Base-by-base conservation (phyloP, 2,113 vertebrate species). In the Leptocoma aspasia region DNA sequence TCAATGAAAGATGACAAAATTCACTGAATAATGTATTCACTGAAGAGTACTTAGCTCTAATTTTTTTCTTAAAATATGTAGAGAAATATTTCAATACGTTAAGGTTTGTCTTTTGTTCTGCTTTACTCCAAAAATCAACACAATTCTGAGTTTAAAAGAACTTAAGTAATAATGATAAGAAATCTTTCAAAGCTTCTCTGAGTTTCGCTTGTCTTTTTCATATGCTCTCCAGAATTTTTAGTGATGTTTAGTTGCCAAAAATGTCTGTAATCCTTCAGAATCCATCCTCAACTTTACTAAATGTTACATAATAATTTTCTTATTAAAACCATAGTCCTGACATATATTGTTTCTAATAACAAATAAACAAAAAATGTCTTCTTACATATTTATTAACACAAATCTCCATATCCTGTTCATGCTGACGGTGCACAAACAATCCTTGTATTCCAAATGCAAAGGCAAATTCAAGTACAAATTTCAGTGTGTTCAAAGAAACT, bases 1-100 rank as follows among this genome's bases (percentile, higher is more conserved):
- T 88, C 24, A 87, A 37, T 88, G 49, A 85, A 87, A 94, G 90
- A 87, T 85, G 70, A 82, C 75, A 95, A 94, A 87, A 87, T 45
- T 95, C 28, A 61, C 61, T 94, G 68, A 90, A 92, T 88, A 93
- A 95, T 86, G 20, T 72, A 90, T 90, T 86, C 57, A 72, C 8
- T 71, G 57, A 91, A 52, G 4, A 53, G n/a, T 76, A 64, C 5
- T 69, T 45, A 65, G 2, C 7, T 82, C 8, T 69, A 68, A 59
- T 22, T 31, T 14, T 52, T 75, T 72, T 78, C 50, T 64, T 82
- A 61, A 94, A 86, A 56, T 35, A 75, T 41, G 12, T 41, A 71
- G 30, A 81, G 53, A 71, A 89, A 68, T 68, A 89, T 68, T 91
- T 83, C 24, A 87, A 13, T 37, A 61, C 68, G 5, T 37, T 87